Evolutionary conservation across 1,140 invertebrate species (phyloP).

Genomic region (Nasonia giraulti): DNA sequence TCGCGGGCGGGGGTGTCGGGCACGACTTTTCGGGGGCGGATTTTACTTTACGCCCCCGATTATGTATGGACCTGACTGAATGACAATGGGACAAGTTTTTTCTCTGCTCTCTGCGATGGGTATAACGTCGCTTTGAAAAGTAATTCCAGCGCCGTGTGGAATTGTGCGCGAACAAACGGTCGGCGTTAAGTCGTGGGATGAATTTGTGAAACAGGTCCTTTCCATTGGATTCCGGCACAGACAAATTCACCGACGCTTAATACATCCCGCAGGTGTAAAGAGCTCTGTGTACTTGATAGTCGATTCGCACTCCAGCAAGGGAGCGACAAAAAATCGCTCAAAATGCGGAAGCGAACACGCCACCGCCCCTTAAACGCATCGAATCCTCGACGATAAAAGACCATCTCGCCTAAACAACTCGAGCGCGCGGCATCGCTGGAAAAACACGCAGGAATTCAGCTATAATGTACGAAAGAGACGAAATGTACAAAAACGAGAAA

Average conservation of each 20-base stretch:
- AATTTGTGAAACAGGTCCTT: too few species aligned
- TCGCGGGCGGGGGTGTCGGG: background rate
- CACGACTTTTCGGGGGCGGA: background rate
- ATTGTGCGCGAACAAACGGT: too few species aligned
- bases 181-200: too few species aligned
- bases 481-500: background rate
- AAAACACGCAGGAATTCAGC: background rate
- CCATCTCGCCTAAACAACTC: background rate
- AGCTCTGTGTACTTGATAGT: background rate
- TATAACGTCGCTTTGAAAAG: background rate
- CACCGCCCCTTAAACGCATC: background rate
- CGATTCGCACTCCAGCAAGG: background rate
- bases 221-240: too few species aligned
- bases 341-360: background rate
- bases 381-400: background rate
- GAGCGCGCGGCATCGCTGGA: background rate
- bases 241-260: too few species aligned
- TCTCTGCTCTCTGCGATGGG: background rate
- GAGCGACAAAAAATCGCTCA: background rate
- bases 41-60: background rate
- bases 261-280: background rate
- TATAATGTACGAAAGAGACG: background rate
- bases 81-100: background rate
- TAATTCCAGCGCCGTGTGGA: background rate
- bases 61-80: background rate